A percentile compares a stretch with the other conserved stretches of the same genome.
These are phyloP conservation scores for Manis pentadactyla DNA, from an alignment of 2,797 vertebrate species.

Conservation along the genomic window DNA sequence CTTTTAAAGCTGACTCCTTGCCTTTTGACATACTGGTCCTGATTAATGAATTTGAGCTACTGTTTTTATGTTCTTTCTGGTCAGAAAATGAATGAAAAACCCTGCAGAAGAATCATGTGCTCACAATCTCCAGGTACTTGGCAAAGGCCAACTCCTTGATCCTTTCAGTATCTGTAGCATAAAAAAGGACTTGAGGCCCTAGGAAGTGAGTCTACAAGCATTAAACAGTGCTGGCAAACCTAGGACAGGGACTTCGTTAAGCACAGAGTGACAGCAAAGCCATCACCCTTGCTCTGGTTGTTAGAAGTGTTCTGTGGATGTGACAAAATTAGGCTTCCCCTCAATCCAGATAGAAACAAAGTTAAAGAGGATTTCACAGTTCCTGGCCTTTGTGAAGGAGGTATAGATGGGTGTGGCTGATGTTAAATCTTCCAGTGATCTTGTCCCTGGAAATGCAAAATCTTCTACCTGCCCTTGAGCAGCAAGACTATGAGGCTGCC, in stretches of 20 bases:
- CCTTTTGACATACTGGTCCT: background rate
- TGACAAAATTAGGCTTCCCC: background rate
- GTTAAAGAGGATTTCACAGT: background rate
- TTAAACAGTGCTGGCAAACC: background rate
- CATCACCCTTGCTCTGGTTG: background rate
- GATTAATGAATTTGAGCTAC: background rate
- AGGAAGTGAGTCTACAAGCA: conserved; percentile 8
- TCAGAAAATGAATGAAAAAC: background rate
- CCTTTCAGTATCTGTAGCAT: background rate
- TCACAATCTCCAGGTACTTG: background rate
- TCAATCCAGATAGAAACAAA: background rate
- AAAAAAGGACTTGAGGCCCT: background rate
- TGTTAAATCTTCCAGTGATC: background rate
- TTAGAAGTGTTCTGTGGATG: background rate
- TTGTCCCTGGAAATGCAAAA: background rate
- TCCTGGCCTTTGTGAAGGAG: background rate
- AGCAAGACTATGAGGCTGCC: background rate
- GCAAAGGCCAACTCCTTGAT: background rate
- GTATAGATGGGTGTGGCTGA: background rate
- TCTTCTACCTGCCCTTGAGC: background rate
- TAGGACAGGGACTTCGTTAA: conserved; percentile 18
- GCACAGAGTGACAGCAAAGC: background rate
- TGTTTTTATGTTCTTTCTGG: conserved; percentile 26
- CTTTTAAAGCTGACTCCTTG: background rate
- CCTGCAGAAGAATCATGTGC: background rate